Base-by-base conservation (phyloP, 2,888 invertebrate species). In the Trissoscelio sp. region DNA sequence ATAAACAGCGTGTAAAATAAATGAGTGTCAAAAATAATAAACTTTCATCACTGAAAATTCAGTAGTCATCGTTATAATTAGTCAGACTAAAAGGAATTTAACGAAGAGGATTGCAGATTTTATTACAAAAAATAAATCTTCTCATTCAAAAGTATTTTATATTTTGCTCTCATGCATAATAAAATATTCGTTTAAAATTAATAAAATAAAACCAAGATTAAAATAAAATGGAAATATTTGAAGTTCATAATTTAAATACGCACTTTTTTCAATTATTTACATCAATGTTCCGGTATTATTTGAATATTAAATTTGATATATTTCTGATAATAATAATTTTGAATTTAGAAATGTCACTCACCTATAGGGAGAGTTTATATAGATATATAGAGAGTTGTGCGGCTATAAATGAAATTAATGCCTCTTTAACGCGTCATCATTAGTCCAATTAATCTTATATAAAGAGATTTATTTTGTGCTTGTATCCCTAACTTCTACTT, bases 361-460 rank as follows among this genome's bases (percentile, higher is more conserved):
- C 39, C n/a, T n/a, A 34, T 11, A n/a, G 60, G 24, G 20, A 37
- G 16, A 53, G 7, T 67, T 39, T 22, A 55, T 67, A 16, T 24
- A 67, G 24, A 55, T 53, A 20, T 53, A 67, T 51, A 39, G 51
- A n/a, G 16, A 14, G 44, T 37, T 46, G 46, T 46, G 22, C 20
- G 48, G 7, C 18, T 48, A 58, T 48, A 58, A 70, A 46, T 37
- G 48, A 72, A 60, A 72, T 51, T 37, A 60, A 72, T 72, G 44
- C 12, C 34, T 55, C 18, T 18, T 72, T 51, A 51, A 51, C 42
- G 55, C 42, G 42, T 39, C 42, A 16, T 53, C 39, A 60, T 72
- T 60, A 72, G 46, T 39, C 42, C 60, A 72, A 72, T 51, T 51
- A 39, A 16, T 51, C 31, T 16, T 48, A 34, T 37, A 69, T 31